Percentiles rank a stretch among this genome's conserved stretches.
Evolutionary conservation across 2,113 vertebrate species (phyloP).

Genomic region (Bubalus kerabau): DNA sequence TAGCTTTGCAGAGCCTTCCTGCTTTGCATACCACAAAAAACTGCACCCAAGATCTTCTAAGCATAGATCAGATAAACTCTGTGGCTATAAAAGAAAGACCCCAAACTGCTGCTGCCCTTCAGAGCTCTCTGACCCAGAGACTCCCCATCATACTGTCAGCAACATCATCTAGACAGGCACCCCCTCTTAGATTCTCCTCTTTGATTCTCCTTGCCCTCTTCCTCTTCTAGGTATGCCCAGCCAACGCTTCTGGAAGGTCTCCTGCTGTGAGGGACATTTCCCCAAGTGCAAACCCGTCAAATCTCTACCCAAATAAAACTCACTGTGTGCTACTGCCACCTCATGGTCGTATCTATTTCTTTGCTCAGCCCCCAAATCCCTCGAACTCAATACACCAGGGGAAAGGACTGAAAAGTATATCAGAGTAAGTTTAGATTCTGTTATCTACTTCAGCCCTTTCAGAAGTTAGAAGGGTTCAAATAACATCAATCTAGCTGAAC

Average conservation of each 20-base stretch:
- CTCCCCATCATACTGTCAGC: background rate
- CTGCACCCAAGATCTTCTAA: background rate
- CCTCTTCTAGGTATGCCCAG: background rate
- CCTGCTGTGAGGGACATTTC: background rate
- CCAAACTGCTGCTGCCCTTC: background rate
- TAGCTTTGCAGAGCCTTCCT: background rate
- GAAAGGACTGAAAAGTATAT: background rate
- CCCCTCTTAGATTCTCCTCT: background rate
- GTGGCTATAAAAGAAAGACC: background rate
- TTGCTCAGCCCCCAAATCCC: background rate
- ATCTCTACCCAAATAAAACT: background rate
- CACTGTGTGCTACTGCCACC: background rate
- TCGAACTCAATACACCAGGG: background rate
- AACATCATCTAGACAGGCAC: background rate
- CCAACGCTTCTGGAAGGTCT: background rate
- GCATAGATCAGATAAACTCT: background rate
- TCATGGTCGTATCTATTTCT: background rate
- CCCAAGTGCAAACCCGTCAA: background rate
- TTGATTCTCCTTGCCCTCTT: background rate
- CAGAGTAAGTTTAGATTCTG: background rate
- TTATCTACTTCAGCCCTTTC: background rate
- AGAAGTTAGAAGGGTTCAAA: background rate
- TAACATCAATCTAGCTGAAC: background rate
- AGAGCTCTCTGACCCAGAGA: background rate
- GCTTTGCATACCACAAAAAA: background rate